Base-by-base conservation (phyloP, 2,888 invertebrate genomes). In the Drepanosiphum platanoidis region DNA sequence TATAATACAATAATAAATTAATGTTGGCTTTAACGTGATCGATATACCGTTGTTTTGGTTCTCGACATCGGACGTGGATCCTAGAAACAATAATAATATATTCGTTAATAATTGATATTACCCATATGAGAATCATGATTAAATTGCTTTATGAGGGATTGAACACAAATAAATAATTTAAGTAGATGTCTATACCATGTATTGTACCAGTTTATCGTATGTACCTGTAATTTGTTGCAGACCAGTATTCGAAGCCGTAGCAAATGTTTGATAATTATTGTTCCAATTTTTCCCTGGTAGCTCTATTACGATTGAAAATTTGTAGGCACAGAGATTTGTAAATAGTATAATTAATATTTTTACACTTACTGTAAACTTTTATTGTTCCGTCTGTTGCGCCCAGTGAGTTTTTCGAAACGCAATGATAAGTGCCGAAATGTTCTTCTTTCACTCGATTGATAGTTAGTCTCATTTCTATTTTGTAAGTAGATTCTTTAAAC, bases 381-480 rank as follows among this genome's bases (percentile, higher is more conserved):
- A 95, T 95, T 86, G 93, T 94, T 87, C 95, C 95, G 90, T 95
- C 95, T 11, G 95, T 95, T 88, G 95, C 95, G 42, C 95, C 95
- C 9, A 95, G 90, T 0, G 95, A 94, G 90, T 96, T 95, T 90
- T 95, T 95, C 79, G 95, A 94, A 87, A 95, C 93, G 90, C 95
- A 95, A 89, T 94, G 93, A 90, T 95, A 95, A 18, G 94, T 92
- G 30, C 95, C 94, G 88, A 94, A 95, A 90, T 95, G 95, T 18
- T 92, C 90, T 87, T 91, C 91, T 1, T 92, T 91, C 86, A 95
- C 92, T 86, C 93, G 92, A 88, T 92, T 92, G 87, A 95, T 94
- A 86, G 93, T 94, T 86, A 95, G 91, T 88, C 93, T 93, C 92
- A 95, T 93, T 87, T 93, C 92, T 87, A 94, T 93, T 89, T 94